Evolutionary conservation across 2,113 vertebrate species (phyloP), one percentile per base, ranked within the genome.

Genomic region (Chiloscyllium plagiosum): DNA sequence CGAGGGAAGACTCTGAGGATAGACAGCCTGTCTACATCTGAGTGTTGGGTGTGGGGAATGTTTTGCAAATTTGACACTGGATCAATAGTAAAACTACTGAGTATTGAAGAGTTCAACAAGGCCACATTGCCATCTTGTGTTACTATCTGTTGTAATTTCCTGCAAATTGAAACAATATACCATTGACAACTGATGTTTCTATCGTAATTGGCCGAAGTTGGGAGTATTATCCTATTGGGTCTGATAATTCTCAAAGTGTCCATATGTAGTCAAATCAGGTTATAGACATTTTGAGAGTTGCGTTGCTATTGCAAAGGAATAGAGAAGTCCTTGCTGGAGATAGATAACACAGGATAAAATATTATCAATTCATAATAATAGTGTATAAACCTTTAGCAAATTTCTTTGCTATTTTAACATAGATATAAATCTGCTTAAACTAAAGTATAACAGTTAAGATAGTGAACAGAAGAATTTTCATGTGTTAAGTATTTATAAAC

Each of bases 131-230:
- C 96, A 15, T 96, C 96, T 97, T 97, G 96, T 97, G 96, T 96
- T 96, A 95, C 96, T 97, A 96, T 96, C 96, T 97, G 96, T 97
- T 96, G 72, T 96, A 97, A 96, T 96, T 65, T 96, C 95, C 19
- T 96, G 96, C 96, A 96, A 97, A 97, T 98, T 96, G 96, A 97
- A 97, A 96, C 93, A 4, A 96, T 96, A 96, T 86, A 72, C 96
- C 89, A 90, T 95, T 97, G 97, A 97, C 97, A 97, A 97, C 96
- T n/a, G 72, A 92, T 96, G 96, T 96, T 97, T 97, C 97, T 97
- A 69, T 97, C 96, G 95, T 94, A 22, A 97, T 97, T n/a, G 96
- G 97, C 98, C 96, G 96, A 33, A 29, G 65, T 96, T 94, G 89
- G 96, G 96, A 92, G 96, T 96, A 89, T 90, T 95, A 7, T 97